A percentile compares a stretch with the other conserved stretches of the same genome.
These are phyloP conservation scores for Leucophenga maculata DNA, from an alignment of 2,888 invertebrate genomes.

Conservation along the genomic window DNA sequence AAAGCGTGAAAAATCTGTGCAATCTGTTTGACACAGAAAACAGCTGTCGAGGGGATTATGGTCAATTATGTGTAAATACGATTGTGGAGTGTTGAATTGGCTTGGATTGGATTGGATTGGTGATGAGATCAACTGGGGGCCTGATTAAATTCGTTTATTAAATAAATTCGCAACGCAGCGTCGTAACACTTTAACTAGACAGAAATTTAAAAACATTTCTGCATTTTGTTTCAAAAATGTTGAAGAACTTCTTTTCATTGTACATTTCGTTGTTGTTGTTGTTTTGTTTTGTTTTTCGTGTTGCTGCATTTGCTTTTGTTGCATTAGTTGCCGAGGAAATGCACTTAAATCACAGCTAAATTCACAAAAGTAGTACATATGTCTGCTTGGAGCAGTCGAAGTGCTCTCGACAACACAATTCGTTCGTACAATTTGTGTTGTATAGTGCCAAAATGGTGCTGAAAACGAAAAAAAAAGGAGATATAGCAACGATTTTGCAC, in stretches of 20 bases:
- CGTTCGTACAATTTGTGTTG: no score
- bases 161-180: no score
- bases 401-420: no score
- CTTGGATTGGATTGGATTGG: no score
- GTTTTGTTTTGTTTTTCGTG: no score
- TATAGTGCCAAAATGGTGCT: no score
- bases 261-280: slow-evolving; percentile 10
- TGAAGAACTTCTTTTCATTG: slow-evolving; percentile 41
- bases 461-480: no score
- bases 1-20: slow-evolving; percentile 7
- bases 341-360: slow-evolving; percentile 15
- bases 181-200: slow-evolving; percentile 22
- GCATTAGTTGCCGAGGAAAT: slow-evolving; percentile 1
- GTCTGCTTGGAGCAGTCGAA: no score
- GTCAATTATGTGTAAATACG: slow-evolving; percentile 67
- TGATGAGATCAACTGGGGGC: background rate
- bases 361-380: slow-evolving; percentile 3
- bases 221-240: slow-evolving; percentile 40
- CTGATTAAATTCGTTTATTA: no score
- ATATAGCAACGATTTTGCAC: no score
- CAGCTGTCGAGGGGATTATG: slow-evolving; percentile 55
- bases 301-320: background rate
- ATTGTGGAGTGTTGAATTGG: slow-evolving; percentile 52
- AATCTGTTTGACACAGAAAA: background rate
- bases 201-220: slow-evolving; percentile 36